These are phyloP conservation scores for Macrocentrus cingulum DNA, from an alignment of 1,140 invertebrate species.

Conservation along the genomic window DNA sequence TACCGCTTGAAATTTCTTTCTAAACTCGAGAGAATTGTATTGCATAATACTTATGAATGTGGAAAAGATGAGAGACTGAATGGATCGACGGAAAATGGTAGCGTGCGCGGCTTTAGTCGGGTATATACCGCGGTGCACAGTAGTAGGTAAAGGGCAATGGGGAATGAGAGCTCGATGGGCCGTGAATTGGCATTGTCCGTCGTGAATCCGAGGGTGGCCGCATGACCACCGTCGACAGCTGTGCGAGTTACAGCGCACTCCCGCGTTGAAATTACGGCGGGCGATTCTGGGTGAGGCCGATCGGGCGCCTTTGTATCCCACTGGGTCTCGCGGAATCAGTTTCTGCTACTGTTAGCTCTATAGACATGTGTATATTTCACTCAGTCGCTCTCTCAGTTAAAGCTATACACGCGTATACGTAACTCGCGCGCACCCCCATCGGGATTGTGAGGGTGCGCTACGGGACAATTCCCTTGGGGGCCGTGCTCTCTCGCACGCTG, in stretches of 20 bases:
- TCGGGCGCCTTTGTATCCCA: conserved; percentile 22
- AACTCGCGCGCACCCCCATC: background rate
- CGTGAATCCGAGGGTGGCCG: conserved; percentile 15
- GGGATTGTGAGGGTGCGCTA: background rate
- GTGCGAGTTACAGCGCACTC: conserved; percentile 24
- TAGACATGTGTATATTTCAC: background rate
- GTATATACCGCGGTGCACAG: too few relatives aligned
- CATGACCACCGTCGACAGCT: conserved; percentile 32
- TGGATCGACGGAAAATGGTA: too few relatives aligned
- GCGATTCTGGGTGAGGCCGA: conserved; percentile 15
- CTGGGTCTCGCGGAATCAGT: conserved; percentile 10
- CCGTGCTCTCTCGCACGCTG: conserved; percentile 4
- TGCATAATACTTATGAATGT: too few relatives aligned
- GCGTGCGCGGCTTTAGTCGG: too few relatives aligned
- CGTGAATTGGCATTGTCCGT: conserved; percentile 31
- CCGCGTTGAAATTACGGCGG: conserved; percentile 30
- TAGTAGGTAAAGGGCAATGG: background rate
- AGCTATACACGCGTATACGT: background rate
- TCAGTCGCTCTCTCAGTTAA: background rate
- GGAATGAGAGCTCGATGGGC: conserved; percentile 24
- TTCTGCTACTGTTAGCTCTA: conserved; percentile 6
- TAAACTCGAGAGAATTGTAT: too few relatives aligned
- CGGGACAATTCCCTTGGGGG: conserved; percentile 12
- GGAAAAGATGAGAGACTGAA: too few relatives aligned
- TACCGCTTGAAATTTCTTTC: too few relatives aligned